Conservation (phyloP, 2,113 vertebrate species). For the Rynchops niger region DNA sequence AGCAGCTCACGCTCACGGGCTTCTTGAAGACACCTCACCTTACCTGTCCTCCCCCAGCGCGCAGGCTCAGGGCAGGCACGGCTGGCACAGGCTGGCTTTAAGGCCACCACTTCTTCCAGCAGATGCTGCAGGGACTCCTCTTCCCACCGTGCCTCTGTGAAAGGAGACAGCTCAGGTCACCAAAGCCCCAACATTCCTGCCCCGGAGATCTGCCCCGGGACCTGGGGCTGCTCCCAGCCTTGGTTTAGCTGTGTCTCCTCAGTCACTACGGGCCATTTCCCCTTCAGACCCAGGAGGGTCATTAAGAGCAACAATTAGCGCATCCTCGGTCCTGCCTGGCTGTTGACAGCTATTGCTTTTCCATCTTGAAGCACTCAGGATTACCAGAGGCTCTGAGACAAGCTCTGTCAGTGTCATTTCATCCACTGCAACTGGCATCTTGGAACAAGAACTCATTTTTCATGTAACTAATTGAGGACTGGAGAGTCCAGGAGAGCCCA, state of each 20-base stretch:
- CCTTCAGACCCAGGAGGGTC: background rate
- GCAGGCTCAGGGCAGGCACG: constrained; percentile 8
- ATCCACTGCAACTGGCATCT: background rate
- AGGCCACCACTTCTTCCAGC: background rate
- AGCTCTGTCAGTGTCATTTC: background rate
- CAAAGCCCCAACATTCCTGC: rapidly evolving
- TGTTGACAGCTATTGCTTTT: background rate
- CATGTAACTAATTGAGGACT: background rate
- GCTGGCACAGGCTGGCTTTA: constrained; percentile 41
- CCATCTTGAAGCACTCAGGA: background rate
- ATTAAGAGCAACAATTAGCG: background rate
- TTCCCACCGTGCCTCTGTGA: constrained; percentile 13
- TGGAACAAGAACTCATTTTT: background rate
- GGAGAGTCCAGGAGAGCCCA: background rate
- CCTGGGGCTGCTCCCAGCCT: rapidly evolving
- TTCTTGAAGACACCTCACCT: background rate
- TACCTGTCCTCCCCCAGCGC: rapidly evolving
- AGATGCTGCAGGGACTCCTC: background rate
- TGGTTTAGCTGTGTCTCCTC: background rate
- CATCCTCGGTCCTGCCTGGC: background rate
- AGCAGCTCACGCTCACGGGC: rapidly evolving
- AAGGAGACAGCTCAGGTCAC: background rate
- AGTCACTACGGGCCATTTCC: background rate
- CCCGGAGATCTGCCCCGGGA: background rate
- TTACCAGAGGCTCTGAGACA: background rate